phyloP scores from a whole-genome alignment of 2,113 vertebrate genomes.

The Casuarius casuarius region DNA sequence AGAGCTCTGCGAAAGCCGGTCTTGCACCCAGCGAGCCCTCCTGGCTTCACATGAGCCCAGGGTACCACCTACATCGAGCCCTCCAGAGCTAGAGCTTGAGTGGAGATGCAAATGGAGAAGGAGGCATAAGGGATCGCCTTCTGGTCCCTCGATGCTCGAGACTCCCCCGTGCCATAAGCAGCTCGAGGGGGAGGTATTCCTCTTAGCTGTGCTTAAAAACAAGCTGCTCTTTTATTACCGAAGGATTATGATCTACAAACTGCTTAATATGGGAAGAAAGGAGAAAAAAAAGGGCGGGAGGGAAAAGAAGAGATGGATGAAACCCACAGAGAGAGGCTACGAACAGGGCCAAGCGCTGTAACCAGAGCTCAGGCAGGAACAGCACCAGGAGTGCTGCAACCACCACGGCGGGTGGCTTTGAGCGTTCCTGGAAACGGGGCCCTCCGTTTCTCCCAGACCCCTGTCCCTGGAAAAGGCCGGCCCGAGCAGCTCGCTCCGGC shows the following conservation, averaged over 20 bases:
- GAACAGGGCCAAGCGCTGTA: constrained; percentile 7
- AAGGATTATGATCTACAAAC: background rate
- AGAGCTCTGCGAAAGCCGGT: background rate
- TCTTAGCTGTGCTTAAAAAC: background rate
- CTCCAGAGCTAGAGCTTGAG: background rate
- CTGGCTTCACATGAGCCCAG: background rate
- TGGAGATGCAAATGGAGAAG: background rate
- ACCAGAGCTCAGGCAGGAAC: background rate
- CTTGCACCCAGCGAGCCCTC: background rate
- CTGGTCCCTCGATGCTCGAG: background rate
- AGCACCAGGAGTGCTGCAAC: no score
- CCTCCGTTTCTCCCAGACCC: background rate
- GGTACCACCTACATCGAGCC: background rate
- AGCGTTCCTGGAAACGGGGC: background rate
- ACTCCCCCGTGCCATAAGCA: background rate
- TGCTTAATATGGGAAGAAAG: background rate
- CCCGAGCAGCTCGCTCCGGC: fast-evolving
- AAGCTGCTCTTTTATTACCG: background rate
- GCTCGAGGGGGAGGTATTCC: background rate
- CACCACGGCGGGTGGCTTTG: background rate
- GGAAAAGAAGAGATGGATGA: background rate
- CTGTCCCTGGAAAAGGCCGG: background rate
- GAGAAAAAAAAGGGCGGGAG: background rate
- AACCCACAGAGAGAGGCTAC: background rate
- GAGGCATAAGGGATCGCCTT: background rate